Conservation (phyloP, 2,113 vertebrate genomes). For the Varanus komodoensis region DNA sequence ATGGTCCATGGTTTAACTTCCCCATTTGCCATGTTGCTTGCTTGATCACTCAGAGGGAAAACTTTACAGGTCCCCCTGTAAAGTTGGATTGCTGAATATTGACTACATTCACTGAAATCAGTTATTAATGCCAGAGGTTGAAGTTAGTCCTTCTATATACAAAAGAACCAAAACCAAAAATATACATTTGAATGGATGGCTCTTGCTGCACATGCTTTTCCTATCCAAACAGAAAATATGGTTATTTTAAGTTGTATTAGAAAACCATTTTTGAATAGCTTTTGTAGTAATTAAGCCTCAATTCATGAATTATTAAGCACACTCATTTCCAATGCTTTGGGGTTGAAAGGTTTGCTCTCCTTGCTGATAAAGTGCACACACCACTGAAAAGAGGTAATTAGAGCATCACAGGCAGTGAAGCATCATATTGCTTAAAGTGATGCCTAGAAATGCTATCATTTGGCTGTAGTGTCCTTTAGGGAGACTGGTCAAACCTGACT, state of each 20-base stretch:
- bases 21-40: not conserved
- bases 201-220: slow-evolving; percentile 14
- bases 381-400: slow-evolving; percentile 69
- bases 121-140: not conserved
- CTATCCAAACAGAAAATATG: slow-evolving; percentile 38
- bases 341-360: slow-evolving; percentile 67
- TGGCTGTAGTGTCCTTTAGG: slow-evolving; percentile 22
- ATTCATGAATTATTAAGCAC: slow-evolving; percentile 70
- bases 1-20: not conserved
- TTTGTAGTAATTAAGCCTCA: slow-evolving; percentile 55
- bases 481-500: slow-evolving; percentile 22
- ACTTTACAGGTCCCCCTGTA: not conserved
- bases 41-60: not conserved
- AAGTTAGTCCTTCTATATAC: slow-evolving; percentile 5
- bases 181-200: slow-evolving; percentile 29
- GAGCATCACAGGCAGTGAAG: slow-evolving; percentile 74
- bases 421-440: slow-evolving; percentile 63
- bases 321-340: slow-evolving; percentile 57
- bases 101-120: not conserved
- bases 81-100: no score
- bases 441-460: slow-evolving; percentile 56
- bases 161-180: not conserved
- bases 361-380: slow-evolving; percentile 62
- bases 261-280: slow-evolving; percentile 51
- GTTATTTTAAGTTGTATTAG: slow-evolving; percentile 44